Conservation (phyloP, 2,113 vertebrate species). For the Prionailurus bengalensis region DNA sequence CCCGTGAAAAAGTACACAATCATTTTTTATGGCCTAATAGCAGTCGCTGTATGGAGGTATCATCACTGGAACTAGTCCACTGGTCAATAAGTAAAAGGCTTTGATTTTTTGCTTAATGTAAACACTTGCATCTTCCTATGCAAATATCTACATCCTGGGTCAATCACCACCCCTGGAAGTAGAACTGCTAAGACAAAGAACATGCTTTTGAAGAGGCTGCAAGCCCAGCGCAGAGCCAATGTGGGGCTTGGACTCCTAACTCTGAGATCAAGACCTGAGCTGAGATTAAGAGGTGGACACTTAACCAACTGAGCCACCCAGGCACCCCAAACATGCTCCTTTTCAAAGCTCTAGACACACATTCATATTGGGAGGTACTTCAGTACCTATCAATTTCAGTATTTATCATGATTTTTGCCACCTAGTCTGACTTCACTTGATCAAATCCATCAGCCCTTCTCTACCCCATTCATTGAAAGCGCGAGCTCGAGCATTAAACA, state of each 20-base stretch:
- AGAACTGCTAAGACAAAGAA: background rate
- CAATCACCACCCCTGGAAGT: background rate
- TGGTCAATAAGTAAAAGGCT: background rate
- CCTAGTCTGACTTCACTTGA: too few species aligned
- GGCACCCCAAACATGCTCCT: background rate
- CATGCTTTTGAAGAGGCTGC: too few species aligned
- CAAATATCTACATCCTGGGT: background rate
- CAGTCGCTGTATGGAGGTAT: background rate
- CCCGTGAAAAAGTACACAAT: background rate
- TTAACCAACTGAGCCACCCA: too few species aligned
- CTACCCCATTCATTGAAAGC: background rate
- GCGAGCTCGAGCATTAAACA: background rate
- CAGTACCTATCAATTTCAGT: background rate
- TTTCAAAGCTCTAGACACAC: background rate
- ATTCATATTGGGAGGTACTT: too few species aligned
- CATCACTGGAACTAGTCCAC: background rate
- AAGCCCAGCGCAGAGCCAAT: too few species aligned
- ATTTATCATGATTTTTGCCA: background rate
- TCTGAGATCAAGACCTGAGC: too few species aligned
- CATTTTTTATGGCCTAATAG: background rate
- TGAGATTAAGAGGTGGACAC: too few species aligned
- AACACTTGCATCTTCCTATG: background rate
- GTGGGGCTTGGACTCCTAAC: too few species aligned
- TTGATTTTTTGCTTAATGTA: background rate
- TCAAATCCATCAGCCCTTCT: background rate